Evolutionary conservation across 1,140 invertebrate genomes (phyloP).

Genomic region (Rhyzopertha dominica): DNA sequence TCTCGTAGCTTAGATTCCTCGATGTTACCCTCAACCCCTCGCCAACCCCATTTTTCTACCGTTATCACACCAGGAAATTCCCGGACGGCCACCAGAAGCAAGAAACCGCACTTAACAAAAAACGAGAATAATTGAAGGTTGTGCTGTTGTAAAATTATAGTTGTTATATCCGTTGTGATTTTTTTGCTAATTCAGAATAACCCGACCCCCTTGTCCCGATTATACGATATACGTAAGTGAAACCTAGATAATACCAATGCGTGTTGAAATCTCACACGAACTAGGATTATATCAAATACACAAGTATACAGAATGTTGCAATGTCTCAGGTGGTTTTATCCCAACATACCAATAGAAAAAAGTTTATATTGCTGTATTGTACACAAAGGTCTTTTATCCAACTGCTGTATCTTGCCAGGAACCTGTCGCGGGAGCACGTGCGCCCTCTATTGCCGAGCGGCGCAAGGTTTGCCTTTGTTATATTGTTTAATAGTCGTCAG

Average conservation of each 20-base stretch:
- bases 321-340: slow-evolving; percentile 44
- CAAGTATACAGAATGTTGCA: slow-evolving; percentile 45
- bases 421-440: too few species aligned
- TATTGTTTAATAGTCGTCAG: too few species aligned
- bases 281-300: slow-evolving; percentile 39
- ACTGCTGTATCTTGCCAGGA: too few species aligned
- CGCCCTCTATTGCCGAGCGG: too few species aligned
- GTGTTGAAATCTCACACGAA: too few species aligned
- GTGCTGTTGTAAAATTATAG: slow-evolving; percentile 43
- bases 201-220: slow-evolving; percentile 31
- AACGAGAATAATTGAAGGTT: slow-evolving; percentile 43
- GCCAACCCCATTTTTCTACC: not conserved
- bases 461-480: too few species aligned
- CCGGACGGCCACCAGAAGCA: slow-evolving; percentile 19
- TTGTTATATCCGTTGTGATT: slow-evolving; percentile 44
- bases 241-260: slow-evolving; percentile 33
- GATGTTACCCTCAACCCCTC: slow-evolving; percentile 24
- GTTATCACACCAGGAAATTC: slow-evolving; percentile 5
- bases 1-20: slow-evolving; percentile 43
- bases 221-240: slow-evolving; percentile 44
- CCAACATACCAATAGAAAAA: too few species aligned
- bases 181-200: slow-evolving; percentile 40
- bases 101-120: too few species aligned
- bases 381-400: too few species aligned
- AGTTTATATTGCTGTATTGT: too few species aligned